Percentiles rank a stretch among this genome's conserved stretches.
These are phyloP conservation scores for Poecilia velifera DNA, from an alignment of 2,797 vertebrate species.

Conservation along the genomic window DNA sequence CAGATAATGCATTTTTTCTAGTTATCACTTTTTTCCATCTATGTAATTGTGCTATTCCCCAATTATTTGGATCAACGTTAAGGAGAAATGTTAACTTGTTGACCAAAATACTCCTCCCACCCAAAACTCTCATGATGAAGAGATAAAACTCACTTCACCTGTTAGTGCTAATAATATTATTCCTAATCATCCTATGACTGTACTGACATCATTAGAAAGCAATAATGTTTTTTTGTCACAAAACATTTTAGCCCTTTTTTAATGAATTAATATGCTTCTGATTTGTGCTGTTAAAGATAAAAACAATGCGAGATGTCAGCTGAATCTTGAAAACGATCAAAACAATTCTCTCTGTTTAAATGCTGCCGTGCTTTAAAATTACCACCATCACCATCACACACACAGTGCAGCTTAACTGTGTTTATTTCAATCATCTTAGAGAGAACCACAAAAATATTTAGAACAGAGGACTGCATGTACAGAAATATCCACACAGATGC, in stretches of 20 bases:
- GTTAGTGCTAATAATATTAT: not conserved
- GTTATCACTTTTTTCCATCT: too few relatives aligned
- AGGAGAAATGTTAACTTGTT: not conserved
- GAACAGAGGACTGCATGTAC: constrained; percentile 28
- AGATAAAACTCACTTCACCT: not conserved
- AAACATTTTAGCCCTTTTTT: not conserved
- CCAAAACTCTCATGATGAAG: not conserved
- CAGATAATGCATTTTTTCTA: too few relatives aligned
- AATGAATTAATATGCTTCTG: not conserved
- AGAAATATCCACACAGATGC: constrained; percentile 25
- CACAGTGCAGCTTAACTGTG: constrained; percentile 10
- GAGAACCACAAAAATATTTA: constrained; percentile 30
- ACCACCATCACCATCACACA: not conserved
- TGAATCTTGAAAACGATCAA: not conserved
- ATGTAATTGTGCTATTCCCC: too few relatives aligned
- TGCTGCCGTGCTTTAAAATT: not conserved
- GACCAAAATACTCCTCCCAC: not conserved
- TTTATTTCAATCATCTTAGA: constrained; percentile 57
- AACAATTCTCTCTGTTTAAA: not conserved
- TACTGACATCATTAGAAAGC: not conserved
- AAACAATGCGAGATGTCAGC: not conserved
- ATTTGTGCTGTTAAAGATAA: not conserved
- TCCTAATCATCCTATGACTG: not conserved
- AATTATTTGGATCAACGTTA: not conserved
- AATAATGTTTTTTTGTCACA: too few relatives aligned